A percentile compares a stretch with the other conserved stretches of the same genome.
These are phyloP conservation scores for Oedothorax gibbosus DNA, from an alignment of 1,140 invertebrate species.

Conservation along the genomic window DNA sequence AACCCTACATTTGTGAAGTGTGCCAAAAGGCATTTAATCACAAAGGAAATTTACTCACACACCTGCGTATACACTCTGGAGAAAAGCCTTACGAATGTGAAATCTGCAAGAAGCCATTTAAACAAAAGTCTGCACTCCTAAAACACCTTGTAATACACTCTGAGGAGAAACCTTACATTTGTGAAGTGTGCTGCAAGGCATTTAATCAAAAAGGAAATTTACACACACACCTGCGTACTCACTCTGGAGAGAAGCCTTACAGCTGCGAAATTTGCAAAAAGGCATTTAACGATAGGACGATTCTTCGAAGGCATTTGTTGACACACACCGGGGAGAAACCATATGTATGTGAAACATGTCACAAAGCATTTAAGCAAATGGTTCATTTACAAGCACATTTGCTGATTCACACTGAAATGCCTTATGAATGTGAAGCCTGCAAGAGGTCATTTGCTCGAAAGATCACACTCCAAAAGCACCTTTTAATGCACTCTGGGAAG, in stretches of 20 bases:
- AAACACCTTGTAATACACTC: constrained; percentile 25
- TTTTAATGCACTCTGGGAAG: background rate
- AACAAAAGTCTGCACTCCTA: constrained; percentile 34
- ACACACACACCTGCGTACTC: background rate
- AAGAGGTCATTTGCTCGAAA: background rate
- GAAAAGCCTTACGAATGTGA: constrained; percentile 64
- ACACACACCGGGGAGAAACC: background rate
- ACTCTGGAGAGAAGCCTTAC: background rate
- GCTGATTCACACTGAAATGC: background rate
- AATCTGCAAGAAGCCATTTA: constrained; percentile 63
- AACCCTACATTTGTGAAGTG: too few relatives aligned
- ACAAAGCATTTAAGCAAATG: background rate
- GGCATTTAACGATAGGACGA: background rate
- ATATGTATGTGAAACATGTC: background rate
- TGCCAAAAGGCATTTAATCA: constrained; percentile 70
- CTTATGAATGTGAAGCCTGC: background rate
- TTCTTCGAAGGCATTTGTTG: background rate
- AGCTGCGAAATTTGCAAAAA: background rate
- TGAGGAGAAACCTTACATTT: background rate
- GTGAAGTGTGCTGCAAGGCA: background rate
- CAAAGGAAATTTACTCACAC: constrained; percentile 74
- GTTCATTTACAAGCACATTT: background rate
- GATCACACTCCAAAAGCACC: background rate
- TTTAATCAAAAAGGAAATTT: background rate
- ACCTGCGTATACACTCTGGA: constrained; percentile 59